Base-by-base conservation (phyloP, 2,797 vertebrate species). In the Micrastur ruficollis region DNA sequence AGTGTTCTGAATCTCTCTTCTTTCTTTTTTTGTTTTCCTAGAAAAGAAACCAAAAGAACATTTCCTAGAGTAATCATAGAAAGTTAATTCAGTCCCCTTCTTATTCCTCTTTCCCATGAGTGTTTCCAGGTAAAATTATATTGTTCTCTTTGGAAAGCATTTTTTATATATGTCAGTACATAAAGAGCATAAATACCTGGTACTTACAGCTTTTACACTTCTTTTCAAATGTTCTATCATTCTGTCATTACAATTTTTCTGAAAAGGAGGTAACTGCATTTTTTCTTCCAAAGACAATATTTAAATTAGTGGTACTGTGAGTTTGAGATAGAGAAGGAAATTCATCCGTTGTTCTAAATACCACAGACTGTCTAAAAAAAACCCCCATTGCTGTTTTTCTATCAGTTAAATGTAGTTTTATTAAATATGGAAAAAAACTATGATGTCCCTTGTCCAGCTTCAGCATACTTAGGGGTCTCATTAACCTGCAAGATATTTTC, bases 401-500 rank as follows among this genome's bases (percentile, higher is more conserved):
- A 7, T 42, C 3, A 5, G 5, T 46, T 89, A 50, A 88, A 85
- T 4, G 1, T 14, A 50, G 21, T 58, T 78, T 59, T 84, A 74
- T 38, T 62, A 68, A 84, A 68, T 29, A 53, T n/a, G 7, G 26
- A 10, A 38, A 66, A 62, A 78, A 25, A 4, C 5, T 75, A 19
- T 65, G 7, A 4, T 46, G 90, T 95, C 7, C n/a, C 12, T 78
- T 65, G 61, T 83, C 75, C 82, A 83, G 16, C 12, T 83, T 94
- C 49, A 76, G 34, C 61, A 42, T 82, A 49, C 23, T 87, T 92
- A 4, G 15, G 81, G 27, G 71, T 74, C 75, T 92, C 79, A 83
- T 95, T 97, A 95, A 78, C 66, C 68, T 93, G 65, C 26, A 71
- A 72, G 66, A 26, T 79, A 78, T 74, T 95, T 95, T 83, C 80